Conservation (phyloP, 2,113 vertebrate genomes). For the Antigone vipio region DNA sequence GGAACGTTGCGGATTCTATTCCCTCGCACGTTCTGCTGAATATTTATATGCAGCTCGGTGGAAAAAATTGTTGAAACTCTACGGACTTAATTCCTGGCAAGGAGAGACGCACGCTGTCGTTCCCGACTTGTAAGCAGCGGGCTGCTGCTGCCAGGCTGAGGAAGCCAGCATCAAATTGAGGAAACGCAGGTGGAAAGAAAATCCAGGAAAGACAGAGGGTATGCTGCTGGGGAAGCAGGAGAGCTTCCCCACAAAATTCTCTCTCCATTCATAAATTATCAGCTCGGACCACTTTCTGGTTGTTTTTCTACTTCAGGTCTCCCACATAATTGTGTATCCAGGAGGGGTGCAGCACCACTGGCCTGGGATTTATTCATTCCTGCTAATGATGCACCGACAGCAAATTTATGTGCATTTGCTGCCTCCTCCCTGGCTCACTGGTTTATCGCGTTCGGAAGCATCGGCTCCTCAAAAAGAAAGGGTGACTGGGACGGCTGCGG, state of each 20-base stretch:
- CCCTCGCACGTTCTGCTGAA: not conserved
- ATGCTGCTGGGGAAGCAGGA: not conserved
- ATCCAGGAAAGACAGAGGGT: not conserved
- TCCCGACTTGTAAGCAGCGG: accelerated
- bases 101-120: accelerated
- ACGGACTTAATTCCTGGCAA: not conserved
- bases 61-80: not conserved
- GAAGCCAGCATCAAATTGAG: not conserved
- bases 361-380: not conserved
- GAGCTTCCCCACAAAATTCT: not conserved
- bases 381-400: not conserved
- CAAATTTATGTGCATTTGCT: not conserved
- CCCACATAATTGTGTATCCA: not conserved
- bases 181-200: not conserved
- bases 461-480: not conserved
- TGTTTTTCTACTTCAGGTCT: not conserved
- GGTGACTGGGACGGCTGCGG: not conserved
- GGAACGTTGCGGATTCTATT: not conserved
- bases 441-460: not conserved
- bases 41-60: not conserved
- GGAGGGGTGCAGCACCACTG: not conserved
- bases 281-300: not conserved
- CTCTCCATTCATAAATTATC: not conserved
- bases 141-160: not conserved
- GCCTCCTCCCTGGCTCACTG: not conserved